These are phyloP conservation scores for Prolemur simus DNA, from an alignment of 2,113 vertebrate genomes.

Conservation along the genomic window DNA sequence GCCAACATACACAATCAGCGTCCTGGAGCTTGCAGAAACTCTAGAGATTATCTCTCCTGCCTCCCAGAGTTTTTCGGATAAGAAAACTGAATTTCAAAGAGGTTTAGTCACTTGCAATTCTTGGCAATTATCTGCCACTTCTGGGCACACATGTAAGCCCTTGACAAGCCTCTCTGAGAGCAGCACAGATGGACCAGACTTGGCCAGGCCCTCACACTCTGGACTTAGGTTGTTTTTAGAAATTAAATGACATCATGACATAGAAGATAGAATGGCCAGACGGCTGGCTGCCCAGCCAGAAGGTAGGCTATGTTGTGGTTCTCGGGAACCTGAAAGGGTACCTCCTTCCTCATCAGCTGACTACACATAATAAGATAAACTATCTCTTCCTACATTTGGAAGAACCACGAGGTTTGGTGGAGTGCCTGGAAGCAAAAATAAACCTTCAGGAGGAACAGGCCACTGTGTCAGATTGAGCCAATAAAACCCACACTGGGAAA, in stretches of 20 bases:
- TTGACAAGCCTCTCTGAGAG: constrained; percentile 9
- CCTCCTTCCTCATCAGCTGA: constrained; percentile 6
- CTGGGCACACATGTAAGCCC: neutral
- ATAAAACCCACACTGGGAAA: neutral
- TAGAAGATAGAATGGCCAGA: constrained; percentile 15
- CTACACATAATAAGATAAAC: neutral
- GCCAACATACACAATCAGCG: neutral
- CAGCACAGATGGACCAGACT: neutral
- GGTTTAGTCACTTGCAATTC: neutral
- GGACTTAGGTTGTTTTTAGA: constrained; percentile 63
- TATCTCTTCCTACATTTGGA: neutral
- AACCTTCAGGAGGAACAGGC: neutral
- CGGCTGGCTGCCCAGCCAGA: neutral
- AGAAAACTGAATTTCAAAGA: neutral
- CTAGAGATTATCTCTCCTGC: neutral
- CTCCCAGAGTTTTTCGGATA: constrained; percentile 22
- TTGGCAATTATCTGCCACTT: neutral
- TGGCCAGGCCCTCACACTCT: constrained; percentile 28
- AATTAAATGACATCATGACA: constrained; percentile 43
- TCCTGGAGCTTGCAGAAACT: neutral
- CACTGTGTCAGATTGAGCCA: neutral
- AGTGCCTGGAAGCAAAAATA: constrained; percentile 14
- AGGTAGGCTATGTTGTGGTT: neutral
- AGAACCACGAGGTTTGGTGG: neutral
- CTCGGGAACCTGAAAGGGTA: neutral